phyloP scores from a whole-genome alignment of 2,797 vertebrate species.

The Anguilla anguilla region DNA sequence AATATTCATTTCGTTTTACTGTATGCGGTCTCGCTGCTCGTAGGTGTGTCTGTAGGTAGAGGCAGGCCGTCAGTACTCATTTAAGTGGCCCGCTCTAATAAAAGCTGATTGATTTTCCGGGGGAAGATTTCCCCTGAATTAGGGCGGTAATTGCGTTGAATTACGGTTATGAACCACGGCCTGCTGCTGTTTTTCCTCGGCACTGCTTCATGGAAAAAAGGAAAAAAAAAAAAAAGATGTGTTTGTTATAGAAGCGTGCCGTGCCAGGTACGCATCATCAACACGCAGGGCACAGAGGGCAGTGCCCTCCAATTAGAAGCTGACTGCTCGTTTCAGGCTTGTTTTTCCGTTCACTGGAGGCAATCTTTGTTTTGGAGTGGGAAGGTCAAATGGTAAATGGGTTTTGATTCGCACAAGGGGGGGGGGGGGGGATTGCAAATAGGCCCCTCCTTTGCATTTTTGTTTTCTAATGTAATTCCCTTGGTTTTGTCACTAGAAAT shows the following conservation, averaged over 20 bases:
- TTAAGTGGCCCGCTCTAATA: neutral
- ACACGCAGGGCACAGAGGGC: constrained; percentile 14
- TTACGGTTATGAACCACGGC: neutral
- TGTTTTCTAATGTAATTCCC: constrained; percentile 68
- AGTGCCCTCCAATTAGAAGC: constrained; percentile 39
- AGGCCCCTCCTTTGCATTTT: constrained; percentile 67
- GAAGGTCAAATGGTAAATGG: constrained; percentile 77
- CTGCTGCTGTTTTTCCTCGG: neutral
- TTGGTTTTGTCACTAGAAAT: constrained; percentile 78
- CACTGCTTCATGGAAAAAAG: neutral
- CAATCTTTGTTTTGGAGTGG: constrained; percentile 74
- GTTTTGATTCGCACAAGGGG: constrained; percentile 69
- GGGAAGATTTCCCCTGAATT: neutral
- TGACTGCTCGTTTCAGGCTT: constrained; percentile 40
- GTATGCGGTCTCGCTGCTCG: too few relatives aligned
- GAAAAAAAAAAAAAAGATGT: neutral
- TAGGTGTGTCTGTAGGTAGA: neutral
- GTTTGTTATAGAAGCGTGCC: neutral
- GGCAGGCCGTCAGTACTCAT: neutral
- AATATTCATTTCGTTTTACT: neutral
- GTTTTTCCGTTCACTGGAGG: constrained; percentile 60
- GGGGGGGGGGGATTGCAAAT: constrained; percentile 72
- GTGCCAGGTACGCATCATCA: constrained; percentile 3
- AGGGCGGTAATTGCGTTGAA: neutral
- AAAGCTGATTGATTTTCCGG: neutral